These are phyloP conservation scores for Hydractinia symbiolongicarpus DNA, from an alignment of 30 jellyfish, hydroid and myxozoan species.

Conservation along the genomic window DNA sequence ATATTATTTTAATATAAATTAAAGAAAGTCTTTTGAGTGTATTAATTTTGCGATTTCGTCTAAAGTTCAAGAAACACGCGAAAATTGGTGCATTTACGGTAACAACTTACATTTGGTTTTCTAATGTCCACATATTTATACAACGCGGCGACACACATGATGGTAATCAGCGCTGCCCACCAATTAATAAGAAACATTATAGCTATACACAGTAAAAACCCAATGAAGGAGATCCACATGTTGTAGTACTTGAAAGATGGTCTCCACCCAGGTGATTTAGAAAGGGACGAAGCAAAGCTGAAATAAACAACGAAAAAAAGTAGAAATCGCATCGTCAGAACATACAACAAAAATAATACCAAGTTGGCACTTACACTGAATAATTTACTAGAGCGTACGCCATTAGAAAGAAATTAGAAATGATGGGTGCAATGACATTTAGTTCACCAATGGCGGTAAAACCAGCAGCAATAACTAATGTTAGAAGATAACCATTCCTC, in stretches of 20 bases:
- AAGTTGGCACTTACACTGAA: constrained; percentile 85
- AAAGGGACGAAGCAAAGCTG: constrained; percentile 54
- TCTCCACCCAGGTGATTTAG: constrained; percentile 97
- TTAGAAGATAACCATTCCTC: constrained; percentile 71
- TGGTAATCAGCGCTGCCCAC: constrained; percentile 98
- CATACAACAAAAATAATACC: background rate
- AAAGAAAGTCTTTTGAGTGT: too few species aligned
- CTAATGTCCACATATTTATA: constrained; percentile 71
- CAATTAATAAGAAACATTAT: constrained; percentile 88
- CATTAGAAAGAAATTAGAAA: constrained; percentile 88
- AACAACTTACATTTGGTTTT: constrained; percentile 71
- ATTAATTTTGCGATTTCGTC: too few species aligned
- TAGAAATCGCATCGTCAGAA: background rate
- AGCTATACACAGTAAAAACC: constrained; percentile 76
- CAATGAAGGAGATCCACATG: constrained; percentile 89
- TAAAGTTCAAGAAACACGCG: too few species aligned
- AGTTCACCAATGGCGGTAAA: constrained; percentile 84
- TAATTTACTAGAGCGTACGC: constrained; percentile 85
- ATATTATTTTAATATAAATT: too few species aligned
- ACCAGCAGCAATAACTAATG: constrained; percentile 74
- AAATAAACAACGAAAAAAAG: background rate
- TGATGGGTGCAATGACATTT: constrained; percentile 88
- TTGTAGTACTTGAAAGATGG: constrained; percentile 88
- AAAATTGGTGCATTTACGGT: too few species aligned
- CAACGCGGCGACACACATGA: constrained; percentile 56